These are phyloP conservation scores for Drosophila tanythrix DNA, from an alignment of 2,888 invertebrate species.

Conservation along the genomic window DNA sequence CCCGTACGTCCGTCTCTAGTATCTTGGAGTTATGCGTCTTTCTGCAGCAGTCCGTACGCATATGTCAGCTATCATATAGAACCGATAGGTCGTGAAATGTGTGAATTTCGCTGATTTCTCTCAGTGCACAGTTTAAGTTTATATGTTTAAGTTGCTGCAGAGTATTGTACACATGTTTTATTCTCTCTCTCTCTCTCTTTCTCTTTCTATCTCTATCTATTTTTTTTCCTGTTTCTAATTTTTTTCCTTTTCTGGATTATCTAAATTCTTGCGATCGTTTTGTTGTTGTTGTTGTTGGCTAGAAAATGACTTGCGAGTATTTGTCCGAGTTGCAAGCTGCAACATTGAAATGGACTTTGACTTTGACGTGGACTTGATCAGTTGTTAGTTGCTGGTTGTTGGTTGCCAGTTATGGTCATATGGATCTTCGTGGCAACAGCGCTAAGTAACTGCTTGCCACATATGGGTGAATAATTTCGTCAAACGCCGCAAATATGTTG, in stretches of 20 bases:
- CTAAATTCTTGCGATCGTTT: conserved; percentile 16
- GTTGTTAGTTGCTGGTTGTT: conserved; percentile 23
- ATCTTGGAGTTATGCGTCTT: no score
- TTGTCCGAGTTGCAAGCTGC: conserved; percentile 25
- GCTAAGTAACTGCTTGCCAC: conserved; percentile 54
- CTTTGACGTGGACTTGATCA: conserved; percentile 15
- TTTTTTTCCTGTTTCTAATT: neutral
- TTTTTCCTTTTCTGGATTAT: conserved; percentile 20
- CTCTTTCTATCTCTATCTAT: neutral
- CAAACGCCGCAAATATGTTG: conserved; percentile 55
- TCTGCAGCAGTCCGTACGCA: no score
- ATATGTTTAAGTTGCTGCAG: neutral
- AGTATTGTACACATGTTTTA: neutral
- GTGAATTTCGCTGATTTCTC: neutral
- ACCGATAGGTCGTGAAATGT: neutral
- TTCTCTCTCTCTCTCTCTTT: neutral
- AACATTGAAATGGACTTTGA: conserved; percentile 14
- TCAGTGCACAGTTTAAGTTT: neutral
- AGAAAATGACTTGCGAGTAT: neutral
- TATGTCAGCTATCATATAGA: neutral
- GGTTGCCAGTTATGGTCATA: conserved; percentile 47
- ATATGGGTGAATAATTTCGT: conserved; percentile 62
- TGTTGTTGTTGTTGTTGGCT: neutral
- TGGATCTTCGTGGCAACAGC: conserved; percentile 39
- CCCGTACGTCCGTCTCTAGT: no score